phyloP scores from a whole-genome alignment of 2,797 vertebrate species.

The Pangasius sanitwongsei region DNA sequence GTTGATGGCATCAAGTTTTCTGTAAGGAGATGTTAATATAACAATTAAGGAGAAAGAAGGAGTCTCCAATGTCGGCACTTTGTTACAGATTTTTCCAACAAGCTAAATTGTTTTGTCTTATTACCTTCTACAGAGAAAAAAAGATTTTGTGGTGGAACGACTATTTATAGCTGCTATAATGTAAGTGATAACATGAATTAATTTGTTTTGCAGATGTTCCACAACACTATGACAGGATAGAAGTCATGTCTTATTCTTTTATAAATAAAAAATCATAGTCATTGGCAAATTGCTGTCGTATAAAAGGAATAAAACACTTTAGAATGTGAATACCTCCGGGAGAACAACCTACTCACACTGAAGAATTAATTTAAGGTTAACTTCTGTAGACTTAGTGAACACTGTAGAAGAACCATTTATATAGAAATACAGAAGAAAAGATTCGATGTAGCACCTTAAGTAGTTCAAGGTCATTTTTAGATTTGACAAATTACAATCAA shows the following conservation, averaged over 20 bases:
- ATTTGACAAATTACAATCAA: background rate
- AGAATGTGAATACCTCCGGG: background rate
- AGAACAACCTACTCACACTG: background rate
- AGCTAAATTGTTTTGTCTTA: background rate
- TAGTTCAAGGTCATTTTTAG: background rate
- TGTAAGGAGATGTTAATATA: no score
- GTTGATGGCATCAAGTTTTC: no score
- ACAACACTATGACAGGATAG: background rate
- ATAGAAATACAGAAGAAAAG: background rate
- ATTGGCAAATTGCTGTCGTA: background rate
- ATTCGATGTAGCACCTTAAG: background rate
- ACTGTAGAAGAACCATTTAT: background rate
- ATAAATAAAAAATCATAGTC: background rate
- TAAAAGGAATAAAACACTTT: background rate
- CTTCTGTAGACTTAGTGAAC: background rate
- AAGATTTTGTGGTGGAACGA: background rate
- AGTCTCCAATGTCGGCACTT: background rate
- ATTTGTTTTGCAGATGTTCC: background rate
- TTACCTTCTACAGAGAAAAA: background rate
- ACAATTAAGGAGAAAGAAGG: background rate
- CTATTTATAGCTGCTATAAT: background rate
- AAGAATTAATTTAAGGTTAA: background rate
- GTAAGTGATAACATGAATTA: background rate
- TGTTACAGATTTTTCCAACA: background rate
- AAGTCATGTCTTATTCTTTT: background rate